Evolutionary conservation across 1,140 invertebrate genomes (phyloP), one percentile per base, ranked within the genome.

Genomic region (Apis laboriosa): DNA sequence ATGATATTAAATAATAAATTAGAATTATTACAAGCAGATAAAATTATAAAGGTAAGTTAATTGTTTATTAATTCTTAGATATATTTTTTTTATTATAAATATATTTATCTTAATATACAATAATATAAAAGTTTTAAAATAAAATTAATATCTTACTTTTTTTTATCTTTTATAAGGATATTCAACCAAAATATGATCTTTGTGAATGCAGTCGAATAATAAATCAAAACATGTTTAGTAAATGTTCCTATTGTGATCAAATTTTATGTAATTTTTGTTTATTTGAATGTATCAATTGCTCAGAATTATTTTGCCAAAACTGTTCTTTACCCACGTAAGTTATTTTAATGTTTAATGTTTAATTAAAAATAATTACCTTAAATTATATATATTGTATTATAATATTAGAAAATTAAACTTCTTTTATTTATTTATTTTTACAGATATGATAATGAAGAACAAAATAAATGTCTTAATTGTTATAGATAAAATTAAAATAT

Each of bases 171-270:
- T 86, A 80, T 2, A 66, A 92, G 90, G 71, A 86, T 56, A 11
- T 55, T 17, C 63, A 28, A 66, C 76, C 58, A n/a, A 83, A 19
- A 9, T 80, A 71, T 74, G 84, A 90, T 53, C 53, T 88, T 12
- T 92, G 91, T 51, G 77, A 72, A 53, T 86, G 86, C 53, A 87
- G 68, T 24, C 49, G 63, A 49, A 51, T 89, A 5, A 80, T 90
- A 60, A 83, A 88, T 66, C 68, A 83, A n/a, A 68, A 12, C 24
- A 77, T 64, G 56, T 60, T 71, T 21, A 88, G 34, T 9, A 88
- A 87, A 68, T 92, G 91, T 64, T 89, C 84, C 24, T 92, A 90
- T 15, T 92, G 91, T 28, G 88, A 91, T 81, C 85, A 92, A 70
- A 67, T 80, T 19, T 85, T 91, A 49, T 92, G 91, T 77, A 53